Percentiles rank a stretch among this genome's conserved stretches.
These are phyloP conservation scores for Barnardius zonarius DNA, from an alignment of 2,113 vertebrate genomes.

Conservation along the genomic window DNA sequence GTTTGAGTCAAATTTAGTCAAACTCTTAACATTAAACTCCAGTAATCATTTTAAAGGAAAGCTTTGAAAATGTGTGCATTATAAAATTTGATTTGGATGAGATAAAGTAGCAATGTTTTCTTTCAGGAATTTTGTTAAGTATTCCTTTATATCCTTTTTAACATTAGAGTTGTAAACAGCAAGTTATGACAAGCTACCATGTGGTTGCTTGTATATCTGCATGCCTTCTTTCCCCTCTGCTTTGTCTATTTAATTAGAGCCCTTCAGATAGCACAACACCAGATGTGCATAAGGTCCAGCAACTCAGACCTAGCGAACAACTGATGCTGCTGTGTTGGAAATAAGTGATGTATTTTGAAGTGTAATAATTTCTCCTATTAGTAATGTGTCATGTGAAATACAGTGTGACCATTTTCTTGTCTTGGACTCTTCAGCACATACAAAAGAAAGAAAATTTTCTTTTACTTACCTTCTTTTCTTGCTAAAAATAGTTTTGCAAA, in stretches of 20 bases:
- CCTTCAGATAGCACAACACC: not conserved
- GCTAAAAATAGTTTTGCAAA: not conserved
- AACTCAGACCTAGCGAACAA: not conserved
- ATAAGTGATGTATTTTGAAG: not conserved
- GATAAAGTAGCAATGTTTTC: not conserved
- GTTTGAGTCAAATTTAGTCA: not conserved
- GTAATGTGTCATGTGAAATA: not conserved
- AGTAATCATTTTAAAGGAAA: constrained; percentile 1
- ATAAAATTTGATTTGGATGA: not conserved
- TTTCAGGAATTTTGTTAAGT: not conserved
- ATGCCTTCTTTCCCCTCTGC: not conserved
- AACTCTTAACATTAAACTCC: not conserved
- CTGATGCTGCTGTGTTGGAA: not conserved
- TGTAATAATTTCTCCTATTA: not conserved
- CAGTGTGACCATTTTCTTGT: not conserved
- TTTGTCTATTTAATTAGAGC: not conserved
- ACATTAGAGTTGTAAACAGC: not conserved
- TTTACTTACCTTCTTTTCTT: not conserved
- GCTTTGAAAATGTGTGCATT: not conserved
- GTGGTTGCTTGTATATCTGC: not conserved
- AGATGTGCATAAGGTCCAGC: not conserved
- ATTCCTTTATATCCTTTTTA: not conserved
- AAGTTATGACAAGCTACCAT: not conserved
- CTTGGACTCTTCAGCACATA: not conserved
- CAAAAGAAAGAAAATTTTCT: not conserved